phyloP scores from a whole-genome alignment of 2,113 vertebrate genomes.

The Alethe castanea region DNA sequence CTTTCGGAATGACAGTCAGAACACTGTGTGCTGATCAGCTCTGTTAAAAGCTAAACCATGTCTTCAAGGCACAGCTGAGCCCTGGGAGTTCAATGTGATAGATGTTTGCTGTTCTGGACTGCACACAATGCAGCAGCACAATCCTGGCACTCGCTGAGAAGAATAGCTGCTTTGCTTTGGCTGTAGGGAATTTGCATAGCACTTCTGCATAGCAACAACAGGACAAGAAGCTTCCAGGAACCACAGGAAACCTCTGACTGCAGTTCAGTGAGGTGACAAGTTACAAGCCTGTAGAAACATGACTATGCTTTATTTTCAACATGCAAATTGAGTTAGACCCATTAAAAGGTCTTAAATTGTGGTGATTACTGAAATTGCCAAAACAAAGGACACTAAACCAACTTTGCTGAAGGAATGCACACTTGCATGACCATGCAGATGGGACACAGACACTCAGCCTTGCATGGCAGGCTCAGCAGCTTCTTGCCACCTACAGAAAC shows the following conservation, averaged over 20 bases:
- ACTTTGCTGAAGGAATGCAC: neutral
- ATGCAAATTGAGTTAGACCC: neutral
- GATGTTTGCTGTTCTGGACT: conserved; percentile 1
- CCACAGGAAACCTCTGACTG: neutral
- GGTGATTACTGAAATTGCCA: neutral
- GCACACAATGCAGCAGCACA: conserved; percentile 2
- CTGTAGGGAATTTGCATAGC: neutral
- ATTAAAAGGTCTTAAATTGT: neutral
- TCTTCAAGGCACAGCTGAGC: conserved; percentile 29
- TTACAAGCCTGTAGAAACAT: neutral
- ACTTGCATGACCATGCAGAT: neutral
- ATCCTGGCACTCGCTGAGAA: neutral
- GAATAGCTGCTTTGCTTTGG: neutral
- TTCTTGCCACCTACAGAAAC: neutral
- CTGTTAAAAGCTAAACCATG: conserved; percentile 1
- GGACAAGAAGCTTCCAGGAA: neutral
- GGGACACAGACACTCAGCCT: neutral
- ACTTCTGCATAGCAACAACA: neutral
- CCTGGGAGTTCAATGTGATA: neutral
- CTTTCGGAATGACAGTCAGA: conserved; percentile 24
- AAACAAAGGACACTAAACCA: neutral
- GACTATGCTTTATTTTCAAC: neutral
- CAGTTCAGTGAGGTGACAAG: neutral
- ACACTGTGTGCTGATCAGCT: neutral
- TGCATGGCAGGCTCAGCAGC: neutral